Evolutionary conservation across 2,797 vertebrate species (phyloP).

Genomic region (Macrochelys suwanniensis): DNA sequence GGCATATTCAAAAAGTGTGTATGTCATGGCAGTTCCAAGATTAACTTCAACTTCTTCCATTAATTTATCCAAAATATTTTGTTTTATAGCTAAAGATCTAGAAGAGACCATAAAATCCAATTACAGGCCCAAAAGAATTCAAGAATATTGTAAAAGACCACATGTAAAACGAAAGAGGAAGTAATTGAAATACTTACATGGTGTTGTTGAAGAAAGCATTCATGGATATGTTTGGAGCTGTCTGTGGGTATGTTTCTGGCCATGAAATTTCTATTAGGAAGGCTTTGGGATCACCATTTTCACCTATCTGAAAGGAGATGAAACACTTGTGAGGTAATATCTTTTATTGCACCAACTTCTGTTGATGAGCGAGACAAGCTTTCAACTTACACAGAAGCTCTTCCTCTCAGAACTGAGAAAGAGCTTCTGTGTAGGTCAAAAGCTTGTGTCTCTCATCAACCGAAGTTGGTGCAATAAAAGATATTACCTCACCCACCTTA

Average conservation of each 20-base stretch:
- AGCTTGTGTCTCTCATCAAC: too few relatives aligned
- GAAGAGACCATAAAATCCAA: conserved; percentile 31
- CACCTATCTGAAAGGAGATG: conserved; percentile 87
- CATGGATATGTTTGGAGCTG: conserved; percentile 91
- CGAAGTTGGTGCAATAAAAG: too few relatives aligned
- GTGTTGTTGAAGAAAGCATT: conserved; percentile 97
- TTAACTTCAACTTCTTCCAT: conserved; percentile 92
- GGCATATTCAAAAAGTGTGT: conserved; percentile 96
- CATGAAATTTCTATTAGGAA: conserved; percentile 94
- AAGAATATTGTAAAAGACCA: neutral
- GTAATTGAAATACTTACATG: conserved; percentile 84
- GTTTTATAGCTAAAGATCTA: conserved; percentile 87
- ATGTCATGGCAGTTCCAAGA: conserved; percentile 96
- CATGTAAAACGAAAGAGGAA: neutral
- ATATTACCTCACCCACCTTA: too few relatives aligned
- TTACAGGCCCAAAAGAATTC: neutral
- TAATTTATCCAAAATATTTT: conserved; percentile 88
- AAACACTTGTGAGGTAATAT: neutral
- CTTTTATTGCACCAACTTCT: neutral
- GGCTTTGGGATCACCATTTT: conserved; percentile 91
- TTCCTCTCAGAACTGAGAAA: too few relatives aligned
- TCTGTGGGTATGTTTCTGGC: conserved; percentile 94
- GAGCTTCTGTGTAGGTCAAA: too few relatives aligned
- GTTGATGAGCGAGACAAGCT: neutral
- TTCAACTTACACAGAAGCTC: neutral